A percentile compares a stretch with the other conserved stretches of the same genome.
These are phyloP conservation scores for Cerastoderma edule DNA, from an alignment of 2,888 invertebrate species.

Conservation along the genomic window DNA sequence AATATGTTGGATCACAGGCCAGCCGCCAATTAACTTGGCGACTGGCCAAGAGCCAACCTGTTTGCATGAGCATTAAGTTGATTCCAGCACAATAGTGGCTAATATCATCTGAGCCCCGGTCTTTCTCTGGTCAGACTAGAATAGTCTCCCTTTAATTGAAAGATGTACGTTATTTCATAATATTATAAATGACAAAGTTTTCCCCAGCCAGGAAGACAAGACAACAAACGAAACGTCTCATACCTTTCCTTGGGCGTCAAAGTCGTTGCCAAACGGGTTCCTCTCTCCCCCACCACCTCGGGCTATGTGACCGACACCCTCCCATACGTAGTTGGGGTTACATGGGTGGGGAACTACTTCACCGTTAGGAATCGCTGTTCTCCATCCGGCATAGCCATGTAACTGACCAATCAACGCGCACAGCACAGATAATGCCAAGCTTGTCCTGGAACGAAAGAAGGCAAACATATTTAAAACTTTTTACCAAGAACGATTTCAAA, in stretches of 20 bases:
- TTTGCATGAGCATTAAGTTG: too few species aligned
- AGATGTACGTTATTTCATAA: too few species aligned
- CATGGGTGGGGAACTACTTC: slow-evolving; percentile 85
- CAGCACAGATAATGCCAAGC: neutral
- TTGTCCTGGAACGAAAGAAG: neutral
- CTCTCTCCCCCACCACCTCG: slow-evolving; percentile 57
- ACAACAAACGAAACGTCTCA: neutral
- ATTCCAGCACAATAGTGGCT: too few species aligned
- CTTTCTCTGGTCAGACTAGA: too few species aligned
- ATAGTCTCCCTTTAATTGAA: too few species aligned
- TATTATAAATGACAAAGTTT: neutral
- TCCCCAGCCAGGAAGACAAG: neutral
- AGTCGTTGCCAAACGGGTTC: slow-evolving; percentile 67
- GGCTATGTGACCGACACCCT: slow-evolving; percentile 64
- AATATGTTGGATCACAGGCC: too few species aligned
- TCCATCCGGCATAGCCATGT: slow-evolving; percentile 20
- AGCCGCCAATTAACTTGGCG: too few species aligned
- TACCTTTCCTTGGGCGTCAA: slow-evolving; percentile 33
- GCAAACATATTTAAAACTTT: neutral
- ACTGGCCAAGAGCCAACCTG: too few species aligned
- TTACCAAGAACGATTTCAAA: neutral
- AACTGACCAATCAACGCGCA: slow-evolving; percentile 16
- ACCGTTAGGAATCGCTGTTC: slow-evolving; percentile 83
- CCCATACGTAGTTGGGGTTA: slow-evolving; percentile 64
- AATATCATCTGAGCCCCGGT: neutral